Conservation (phyloP, 2,113 vertebrate species). For the Eurypyga helias region DNA sequence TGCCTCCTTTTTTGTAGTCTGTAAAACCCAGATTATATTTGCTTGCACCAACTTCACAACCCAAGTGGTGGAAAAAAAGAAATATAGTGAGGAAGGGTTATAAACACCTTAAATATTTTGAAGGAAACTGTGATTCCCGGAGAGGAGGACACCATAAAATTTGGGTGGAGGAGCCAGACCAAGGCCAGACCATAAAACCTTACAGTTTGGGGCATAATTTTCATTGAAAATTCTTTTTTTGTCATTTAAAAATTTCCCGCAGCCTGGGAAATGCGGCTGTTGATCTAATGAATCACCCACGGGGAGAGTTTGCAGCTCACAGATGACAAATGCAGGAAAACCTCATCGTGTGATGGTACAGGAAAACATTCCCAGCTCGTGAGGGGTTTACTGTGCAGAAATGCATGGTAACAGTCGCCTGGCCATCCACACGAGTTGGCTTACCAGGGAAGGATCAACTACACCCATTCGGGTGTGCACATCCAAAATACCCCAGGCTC, state of each 20-base stretch:
- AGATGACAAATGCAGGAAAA: not conserved
- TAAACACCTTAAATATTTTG: not conserved
- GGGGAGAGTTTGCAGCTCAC: not conserved
- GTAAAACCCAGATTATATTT: not conserved
- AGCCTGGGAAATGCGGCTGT: not conserved
- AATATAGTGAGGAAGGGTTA: not conserved
- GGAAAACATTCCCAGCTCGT: not conserved
- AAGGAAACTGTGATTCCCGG: fast-evolving
- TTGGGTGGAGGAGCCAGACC: not conserved
- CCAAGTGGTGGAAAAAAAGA: not conserved
- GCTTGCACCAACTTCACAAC: not conserved
- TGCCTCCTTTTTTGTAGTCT: not conserved
- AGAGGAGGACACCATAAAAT: not conserved
- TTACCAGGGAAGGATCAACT: not conserved
- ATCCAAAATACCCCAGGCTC: not conserved
- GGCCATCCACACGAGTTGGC: not conserved
- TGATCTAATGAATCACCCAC: not conserved
- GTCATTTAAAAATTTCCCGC: no score
- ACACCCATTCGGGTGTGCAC: not conserved
- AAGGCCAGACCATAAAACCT: not conserved
- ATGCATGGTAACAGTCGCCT: fast-evolving
- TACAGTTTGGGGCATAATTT: not conserved
- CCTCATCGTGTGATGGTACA: not conserved
- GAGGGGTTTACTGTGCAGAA: not conserved
- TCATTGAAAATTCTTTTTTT: no score